phyloP scores from a whole-genome alignment of 2,797 vertebrate genomes.

The Spinus pinus region DNA sequence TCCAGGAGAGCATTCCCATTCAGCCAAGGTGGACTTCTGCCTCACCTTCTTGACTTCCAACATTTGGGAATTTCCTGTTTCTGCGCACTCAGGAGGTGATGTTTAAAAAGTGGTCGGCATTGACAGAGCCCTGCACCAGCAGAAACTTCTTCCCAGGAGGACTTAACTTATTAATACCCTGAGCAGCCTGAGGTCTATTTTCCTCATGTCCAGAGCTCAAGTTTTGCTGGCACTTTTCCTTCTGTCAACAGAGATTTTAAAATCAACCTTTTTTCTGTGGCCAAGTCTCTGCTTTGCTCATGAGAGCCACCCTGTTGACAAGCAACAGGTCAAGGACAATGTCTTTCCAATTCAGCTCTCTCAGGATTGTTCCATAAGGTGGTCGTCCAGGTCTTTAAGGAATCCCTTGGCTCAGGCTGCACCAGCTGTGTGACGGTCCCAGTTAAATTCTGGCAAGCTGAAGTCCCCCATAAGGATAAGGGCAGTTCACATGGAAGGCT shows the following conservation, averaged over 20 bases:
- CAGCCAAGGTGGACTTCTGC: not conserved
- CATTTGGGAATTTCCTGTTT: not conserved
- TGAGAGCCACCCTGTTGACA: not conserved
- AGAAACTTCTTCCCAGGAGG: not conserved
- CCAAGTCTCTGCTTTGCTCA: not conserved
- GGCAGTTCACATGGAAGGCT: not conserved
- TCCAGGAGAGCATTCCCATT: not conserved
- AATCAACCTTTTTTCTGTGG: not conserved
- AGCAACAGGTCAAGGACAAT: not conserved
- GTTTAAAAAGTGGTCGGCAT: accelerated
- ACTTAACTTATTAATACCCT: not conserved
- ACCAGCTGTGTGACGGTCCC: not conserved
- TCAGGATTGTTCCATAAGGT: not conserved
- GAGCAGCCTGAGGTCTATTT: not conserved
- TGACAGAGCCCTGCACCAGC: accelerated
- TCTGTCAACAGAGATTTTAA: not conserved
- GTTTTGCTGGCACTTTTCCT: not conserved
- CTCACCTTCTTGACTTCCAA: not conserved
- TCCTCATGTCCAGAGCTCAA: not conserved
- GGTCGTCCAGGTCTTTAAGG: not conserved
- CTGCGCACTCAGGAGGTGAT: not conserved
- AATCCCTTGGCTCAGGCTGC: not conserved
- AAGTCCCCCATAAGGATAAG: not conserved
- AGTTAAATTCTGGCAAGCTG: not conserved
- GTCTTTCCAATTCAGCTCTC: not conserved